Evolutionary conservation across 2,888 invertebrate genomes (phyloP), one percentile per base, ranked within the genome.

Genomic region (Nudaria mundana): DNA sequence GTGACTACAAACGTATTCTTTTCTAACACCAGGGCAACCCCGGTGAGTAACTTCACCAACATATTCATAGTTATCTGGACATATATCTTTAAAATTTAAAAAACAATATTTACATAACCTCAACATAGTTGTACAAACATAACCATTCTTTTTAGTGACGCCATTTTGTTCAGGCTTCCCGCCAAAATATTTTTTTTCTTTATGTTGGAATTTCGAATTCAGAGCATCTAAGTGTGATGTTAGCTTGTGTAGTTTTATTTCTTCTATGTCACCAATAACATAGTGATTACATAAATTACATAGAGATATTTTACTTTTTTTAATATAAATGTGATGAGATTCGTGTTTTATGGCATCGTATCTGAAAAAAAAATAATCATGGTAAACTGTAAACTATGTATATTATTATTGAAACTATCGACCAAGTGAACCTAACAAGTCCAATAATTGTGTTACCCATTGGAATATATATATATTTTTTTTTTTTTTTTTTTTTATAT

Each of bases 231-330:
- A 22, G 4, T 56, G 56, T 0, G 31, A 36, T 0, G 16, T 37
- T 0, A 30, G 0, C 0, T 48, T 35, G n/a, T 69, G 62, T 0
- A 30, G 8, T 0, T 40, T n/a, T 0, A 63, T 20, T 0, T 42
- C 42, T 1, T 26, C 30, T 3, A 18, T 32, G 5, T 49, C 48
- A 1, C 60, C 66, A 0, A 52, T 11, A 0, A 76, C 45, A 35
- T 62, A 75, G 5, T 56, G 41, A 5, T 75, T 71, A 34, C 76
- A 76, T 1, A 54, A 29, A 0, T 37, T 32, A 32, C 77, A 77
- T 0, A 67, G 23, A 0, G 41, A 40, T 0, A 60, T n/a, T 43
- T 47, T 36, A 18, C 39, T 2, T 40, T 54, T 31, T 8, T 50
- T 49, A 1, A 63, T 23, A 3, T 1, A 20, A 2, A 74, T 44